These are phyloP conservation scores for Seira ritae DNA, from an alignment of 2,888 invertebrate genomes.

Conservation along the genomic window DNA sequence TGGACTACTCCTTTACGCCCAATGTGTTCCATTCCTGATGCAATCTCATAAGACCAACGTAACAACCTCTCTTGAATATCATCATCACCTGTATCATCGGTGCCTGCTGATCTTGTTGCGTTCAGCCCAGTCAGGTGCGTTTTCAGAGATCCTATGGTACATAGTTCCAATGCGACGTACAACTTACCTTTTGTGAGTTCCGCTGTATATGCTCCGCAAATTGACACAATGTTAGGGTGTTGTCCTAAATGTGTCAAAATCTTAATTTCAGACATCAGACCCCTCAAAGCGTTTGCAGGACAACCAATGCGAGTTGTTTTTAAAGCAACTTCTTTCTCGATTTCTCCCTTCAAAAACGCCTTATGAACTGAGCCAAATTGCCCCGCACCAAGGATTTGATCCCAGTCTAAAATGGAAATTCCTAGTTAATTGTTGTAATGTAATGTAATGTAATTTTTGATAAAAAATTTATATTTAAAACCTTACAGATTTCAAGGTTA, in stretches of 20 bases:
- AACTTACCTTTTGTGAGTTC: background rate
- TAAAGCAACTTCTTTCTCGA: background rate
- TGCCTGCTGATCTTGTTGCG: background rate
- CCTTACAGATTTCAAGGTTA: too few species aligned
- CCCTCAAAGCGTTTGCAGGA: background rate
- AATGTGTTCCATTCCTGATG: conserved; percentile 26
- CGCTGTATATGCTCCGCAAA: conserved; percentile 35
- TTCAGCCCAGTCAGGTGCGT: background rate
- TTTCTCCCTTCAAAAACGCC: too few species aligned
- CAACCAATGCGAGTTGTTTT: background rate
- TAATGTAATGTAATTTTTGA: too few species aligned
- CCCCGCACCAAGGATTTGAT: background rate
- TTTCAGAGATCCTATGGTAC: background rate
- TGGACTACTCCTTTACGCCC: background rate
- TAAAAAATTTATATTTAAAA: too few species aligned
- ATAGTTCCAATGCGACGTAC: background rate
- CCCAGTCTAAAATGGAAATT: too few species aligned
- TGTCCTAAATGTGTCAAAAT: conserved; percentile 30
- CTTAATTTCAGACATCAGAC: conserved; percentile 25
- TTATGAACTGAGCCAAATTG: background rate
- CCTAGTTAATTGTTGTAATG: too few species aligned
- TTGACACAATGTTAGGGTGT: conserved; percentile 1
- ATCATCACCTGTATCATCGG: too few species aligned
- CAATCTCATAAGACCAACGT: conserved; percentile 21
- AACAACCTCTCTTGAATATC: background rate